A percentile compares a stretch with the other conserved stretches of the same genome.
These are phyloP conservation scores for Falcunculus frontatus DNA, from an alignment of 2,113 vertebrate species.

Conservation along the genomic window DNA sequence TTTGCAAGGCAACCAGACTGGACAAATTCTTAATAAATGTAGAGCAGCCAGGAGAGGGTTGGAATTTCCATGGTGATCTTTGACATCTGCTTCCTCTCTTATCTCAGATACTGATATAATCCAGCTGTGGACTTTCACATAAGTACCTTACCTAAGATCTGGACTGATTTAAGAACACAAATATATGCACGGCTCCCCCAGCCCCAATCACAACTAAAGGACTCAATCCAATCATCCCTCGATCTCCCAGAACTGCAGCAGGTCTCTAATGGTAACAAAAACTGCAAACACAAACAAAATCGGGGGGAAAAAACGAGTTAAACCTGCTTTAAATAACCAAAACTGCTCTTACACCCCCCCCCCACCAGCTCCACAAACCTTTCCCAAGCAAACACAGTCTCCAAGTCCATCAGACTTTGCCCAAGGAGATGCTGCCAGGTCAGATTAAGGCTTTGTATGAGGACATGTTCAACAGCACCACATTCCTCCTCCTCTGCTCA, in stretches of 20 bases:
- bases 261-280: not conserved
- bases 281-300: not conserved
- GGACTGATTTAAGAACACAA: not conserved
- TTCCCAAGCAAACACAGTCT: not conserved
- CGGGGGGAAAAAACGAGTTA: rapidly evolving
- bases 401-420: not conserved
- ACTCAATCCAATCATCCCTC: not conserved
- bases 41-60: not conserved
- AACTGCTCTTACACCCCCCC: not conserved
- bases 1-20: not conserved
- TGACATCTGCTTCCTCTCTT: not conserved
- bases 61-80: not conserved
- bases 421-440: not conserved
- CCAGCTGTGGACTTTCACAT: rapidly evolving
- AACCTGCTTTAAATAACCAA: not conserved
- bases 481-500: not conserved
- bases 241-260: not conserved
- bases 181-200: not conserved
- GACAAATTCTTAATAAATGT: not conserved
- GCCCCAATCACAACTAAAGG: not conserved
- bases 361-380: not conserved
- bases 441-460: not conserved
- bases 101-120: not conserved
- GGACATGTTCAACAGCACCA: not conserved
- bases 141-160: not conserved